Evolutionary conservation across 1,140 invertebrate species (phyloP), one percentile per base, ranked within the genome.

Genomic region (Delia radicum): DNA sequence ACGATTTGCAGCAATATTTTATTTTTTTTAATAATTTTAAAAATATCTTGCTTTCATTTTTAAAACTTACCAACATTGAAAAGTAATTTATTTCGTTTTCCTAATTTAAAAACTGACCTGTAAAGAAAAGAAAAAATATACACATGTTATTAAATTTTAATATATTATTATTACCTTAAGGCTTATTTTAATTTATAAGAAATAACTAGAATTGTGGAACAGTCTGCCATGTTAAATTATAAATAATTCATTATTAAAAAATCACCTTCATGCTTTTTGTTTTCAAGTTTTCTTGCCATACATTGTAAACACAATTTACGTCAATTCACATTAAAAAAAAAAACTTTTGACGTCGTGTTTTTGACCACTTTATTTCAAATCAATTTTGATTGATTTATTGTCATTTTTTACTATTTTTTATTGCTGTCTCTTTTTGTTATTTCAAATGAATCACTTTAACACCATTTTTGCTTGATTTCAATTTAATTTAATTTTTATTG

Each of bases 301-400:
- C 37, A 42, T 42, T 42, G 37, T 42, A 42, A n/a, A 42, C 8
- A 15, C 8, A 42, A n/a, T n/a, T n/a, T n/a, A n/a, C n/a, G n/a
- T n/a, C n/a, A n/a, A 37, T 37, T 37, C 13, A 10, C 13, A 37
- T 10, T 37, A 10, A 7, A 37, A 37, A 37, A 13, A 55, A 55
- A 55, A 24, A 55, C n/a, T 55, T 18, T 55, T 55, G 48, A 37
- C 29, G n/a, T 69, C 65, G n/a, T 69, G 29, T 69, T 33, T 27
- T 33, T 69, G 29, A 31, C 18, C 65, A 69, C 29, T 69, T 69
- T 69, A 33, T 69, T 69, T 21, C 65, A 24, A 28, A 69, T 33
- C 65, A 69, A 69, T 69, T 69, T 37, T 29, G 65, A 69, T 69
- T 69, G 65, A 69, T 69, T 69, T 69, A 33, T 29, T 69, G 65